Conservation (phyloP, 2,113 vertebrate genomes). For the Oenanthe oenanthe region DNA sequence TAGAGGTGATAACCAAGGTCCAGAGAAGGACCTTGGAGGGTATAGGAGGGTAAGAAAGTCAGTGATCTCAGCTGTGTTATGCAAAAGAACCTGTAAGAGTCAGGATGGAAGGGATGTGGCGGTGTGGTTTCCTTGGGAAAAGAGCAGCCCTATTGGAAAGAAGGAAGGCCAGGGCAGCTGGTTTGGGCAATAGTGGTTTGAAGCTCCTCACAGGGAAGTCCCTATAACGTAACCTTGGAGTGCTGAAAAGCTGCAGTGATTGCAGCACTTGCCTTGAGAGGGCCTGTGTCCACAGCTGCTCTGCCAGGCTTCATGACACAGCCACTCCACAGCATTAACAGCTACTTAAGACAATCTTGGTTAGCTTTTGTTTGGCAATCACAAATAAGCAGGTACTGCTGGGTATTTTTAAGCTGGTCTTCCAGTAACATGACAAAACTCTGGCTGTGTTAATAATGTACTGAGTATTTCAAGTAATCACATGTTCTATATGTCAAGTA, state of each 20-base stretch:
- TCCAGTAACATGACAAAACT: neutral
- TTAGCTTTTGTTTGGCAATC: neutral
- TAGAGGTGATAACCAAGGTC: neutral
- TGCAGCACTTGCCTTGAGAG: neutral
- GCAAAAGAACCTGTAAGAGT: neutral
- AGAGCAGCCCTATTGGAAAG: neutral
- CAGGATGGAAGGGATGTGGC: neutral
- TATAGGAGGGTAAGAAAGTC: neutral
- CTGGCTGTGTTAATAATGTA: neutral
- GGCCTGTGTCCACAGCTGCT: neutral
- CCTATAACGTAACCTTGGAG: rapidly evolving
- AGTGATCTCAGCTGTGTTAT: neutral
- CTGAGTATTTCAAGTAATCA: neutral
- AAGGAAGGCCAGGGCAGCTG: neutral
- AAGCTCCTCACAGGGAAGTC: neutral
- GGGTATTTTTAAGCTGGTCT: neutral
- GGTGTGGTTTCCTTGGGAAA: neutral
- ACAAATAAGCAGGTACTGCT: neutral
- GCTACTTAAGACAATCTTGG: neutral
- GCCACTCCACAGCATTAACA: neutral
- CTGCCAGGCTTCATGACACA: neutral
- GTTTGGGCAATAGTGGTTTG: neutral
- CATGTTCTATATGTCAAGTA: neutral
- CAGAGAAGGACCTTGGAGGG: neutral
- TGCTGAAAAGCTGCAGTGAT: neutral